Percentiles rank a stretch among this genome's conserved stretches.
Conservation (phyloP, 2,888 invertebrate genomes). For the Drosophila phalerata region DNA sequence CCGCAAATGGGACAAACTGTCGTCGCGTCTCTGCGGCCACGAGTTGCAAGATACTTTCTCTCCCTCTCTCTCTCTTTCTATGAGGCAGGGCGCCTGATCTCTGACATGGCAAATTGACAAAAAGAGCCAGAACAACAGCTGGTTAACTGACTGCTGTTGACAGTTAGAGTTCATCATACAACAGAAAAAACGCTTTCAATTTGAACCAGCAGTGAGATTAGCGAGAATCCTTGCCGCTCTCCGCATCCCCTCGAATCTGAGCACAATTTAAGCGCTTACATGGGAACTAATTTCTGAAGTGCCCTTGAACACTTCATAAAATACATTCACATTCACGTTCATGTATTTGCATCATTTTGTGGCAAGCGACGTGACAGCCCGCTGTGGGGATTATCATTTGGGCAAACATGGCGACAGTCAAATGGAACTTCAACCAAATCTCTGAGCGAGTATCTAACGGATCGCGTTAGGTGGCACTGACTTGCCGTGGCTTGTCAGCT, state of each 20-base stretch:
- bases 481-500: slow-evolving; percentile 84
- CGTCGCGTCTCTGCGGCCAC: slow-evolving; percentile 51
- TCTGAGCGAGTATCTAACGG: slow-evolving; percentile 52
- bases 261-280: slow-evolving; percentile 76
- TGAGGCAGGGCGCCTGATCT: slow-evolving; percentile 59
- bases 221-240: slow-evolving; percentile 15
- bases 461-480: slow-evolving; percentile 81
- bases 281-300: slow-evolving; percentile 85
- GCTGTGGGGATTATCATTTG: slow-evolving; percentile 75
- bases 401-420: slow-evolving; percentile 83
- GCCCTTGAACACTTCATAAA: slow-evolving; percentile 83
- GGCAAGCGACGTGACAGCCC: slow-evolving; percentile 65
- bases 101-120: slow-evolving; percentile 80
- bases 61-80: too few species aligned
- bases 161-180: slow-evolving; percentile 33
- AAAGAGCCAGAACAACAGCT: slow-evolving; percentile 66
- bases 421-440: slow-evolving; percentile 16
- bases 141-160: slow-evolving; percentile 62
- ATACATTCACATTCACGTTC: slow-evolving; percentile 19
- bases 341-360: slow-evolving; percentile 81
- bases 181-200: slow-evolving; percentile 60
- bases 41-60: slow-evolving; percentile 34
- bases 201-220: slow-evolving; percentile 63
- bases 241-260: slow-evolving; percentile 12
- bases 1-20: slow-evolving; percentile 68